Evolutionary conservation across 2,888 invertebrate species (phyloP).

Genomic region (Leptinotarsa tumamoca): DNA sequence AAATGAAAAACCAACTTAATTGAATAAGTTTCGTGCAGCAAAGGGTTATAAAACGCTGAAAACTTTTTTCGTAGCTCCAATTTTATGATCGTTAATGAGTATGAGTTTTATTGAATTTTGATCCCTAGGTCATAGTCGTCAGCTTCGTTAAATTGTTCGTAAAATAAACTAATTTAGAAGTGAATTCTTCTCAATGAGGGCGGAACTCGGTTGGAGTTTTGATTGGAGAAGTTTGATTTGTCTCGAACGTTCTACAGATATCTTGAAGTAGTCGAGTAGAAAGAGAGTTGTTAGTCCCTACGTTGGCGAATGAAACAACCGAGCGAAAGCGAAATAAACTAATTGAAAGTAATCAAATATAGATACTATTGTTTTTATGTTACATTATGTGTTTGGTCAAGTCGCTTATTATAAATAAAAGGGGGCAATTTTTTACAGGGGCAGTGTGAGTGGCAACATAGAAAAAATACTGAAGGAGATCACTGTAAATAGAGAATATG

Average conservation of each 20-base stretch:
- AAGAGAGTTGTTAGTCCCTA: too few relatives aligned
- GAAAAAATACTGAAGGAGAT: too few relatives aligned
- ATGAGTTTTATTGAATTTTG: conserved; percentile 32
- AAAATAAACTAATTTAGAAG: conserved; percentile 8
- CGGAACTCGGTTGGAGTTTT: not conserved
- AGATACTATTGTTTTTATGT: too few relatives aligned
- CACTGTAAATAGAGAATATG: too few relatives aligned
- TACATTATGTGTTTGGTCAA: too few relatives aligned
- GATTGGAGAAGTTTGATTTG: conserved; percentile 5
- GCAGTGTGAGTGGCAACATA: too few relatives aligned
- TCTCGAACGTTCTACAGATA: not conserved
- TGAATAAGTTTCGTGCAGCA: conserved; percentile 39
- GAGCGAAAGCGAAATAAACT: too few relatives aligned
- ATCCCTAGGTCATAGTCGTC: conserved; percentile 23
- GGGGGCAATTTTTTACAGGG: too few relatives aligned
- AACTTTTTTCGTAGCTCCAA: conserved; percentile 24
- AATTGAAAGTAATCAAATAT: too few relatives aligned
- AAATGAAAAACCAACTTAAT: conserved; percentile 40
- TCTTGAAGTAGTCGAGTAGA: not conserved
- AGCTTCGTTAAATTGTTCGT: conserved; percentile 15
- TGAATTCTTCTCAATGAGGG: not conserved
- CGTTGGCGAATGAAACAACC: too few relatives aligned
- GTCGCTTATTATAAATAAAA: too few relatives aligned
- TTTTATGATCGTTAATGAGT: conserved; percentile 9
- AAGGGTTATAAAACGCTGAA: conserved; percentile 32